Percentiles rank a stretch among this genome's conserved stretches.
phyloP scores from a whole-genome alignment of 2,113 vertebrate species.

The Siniperca chuatsi region DNA sequence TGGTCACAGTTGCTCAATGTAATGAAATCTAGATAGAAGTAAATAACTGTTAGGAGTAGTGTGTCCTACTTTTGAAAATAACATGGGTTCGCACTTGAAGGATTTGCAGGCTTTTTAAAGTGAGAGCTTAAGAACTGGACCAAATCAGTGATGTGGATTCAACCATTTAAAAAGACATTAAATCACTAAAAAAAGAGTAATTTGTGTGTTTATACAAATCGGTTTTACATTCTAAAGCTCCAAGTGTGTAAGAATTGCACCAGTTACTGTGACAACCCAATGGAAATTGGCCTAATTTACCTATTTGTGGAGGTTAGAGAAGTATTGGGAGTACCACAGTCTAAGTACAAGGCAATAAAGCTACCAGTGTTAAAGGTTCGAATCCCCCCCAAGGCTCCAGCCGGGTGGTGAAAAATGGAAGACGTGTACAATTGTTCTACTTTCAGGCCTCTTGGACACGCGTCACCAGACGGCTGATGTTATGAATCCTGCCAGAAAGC shows the following conservation, averaged over 20 bases:
- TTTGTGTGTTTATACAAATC: conserved; percentile 5
- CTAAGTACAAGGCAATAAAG: not conserved
- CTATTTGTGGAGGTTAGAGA: not conserved
- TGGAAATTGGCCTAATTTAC: conserved; percentile 1
- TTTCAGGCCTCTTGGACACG: not conserved
- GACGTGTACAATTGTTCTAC: not conserved
- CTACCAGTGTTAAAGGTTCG: not conserved
- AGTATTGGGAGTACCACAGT: not conserved
- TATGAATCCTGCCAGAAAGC: not conserved
- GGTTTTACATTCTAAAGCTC: not conserved
- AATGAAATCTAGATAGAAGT: not conserved
- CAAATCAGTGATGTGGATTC: not conserved
- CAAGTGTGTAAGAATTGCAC: not conserved
- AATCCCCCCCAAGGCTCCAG: not conserved
- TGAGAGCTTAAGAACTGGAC: not conserved
- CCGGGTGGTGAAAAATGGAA: not conserved
- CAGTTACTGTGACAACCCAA: conserved; percentile 12
- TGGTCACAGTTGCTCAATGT: not conserved
- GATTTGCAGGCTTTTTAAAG: not conserved
- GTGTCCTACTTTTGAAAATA: not conserved
- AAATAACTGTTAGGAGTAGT: not conserved
- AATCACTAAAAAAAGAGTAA: not conserved
- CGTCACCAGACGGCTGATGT: not conserved
- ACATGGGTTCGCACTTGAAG: too few relatives aligned
- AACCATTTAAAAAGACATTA: not conserved